Evolutionary conservation across 2,888 invertebrate genomes (phyloP).

Genomic region (Drosophila koepferae): DNA sequence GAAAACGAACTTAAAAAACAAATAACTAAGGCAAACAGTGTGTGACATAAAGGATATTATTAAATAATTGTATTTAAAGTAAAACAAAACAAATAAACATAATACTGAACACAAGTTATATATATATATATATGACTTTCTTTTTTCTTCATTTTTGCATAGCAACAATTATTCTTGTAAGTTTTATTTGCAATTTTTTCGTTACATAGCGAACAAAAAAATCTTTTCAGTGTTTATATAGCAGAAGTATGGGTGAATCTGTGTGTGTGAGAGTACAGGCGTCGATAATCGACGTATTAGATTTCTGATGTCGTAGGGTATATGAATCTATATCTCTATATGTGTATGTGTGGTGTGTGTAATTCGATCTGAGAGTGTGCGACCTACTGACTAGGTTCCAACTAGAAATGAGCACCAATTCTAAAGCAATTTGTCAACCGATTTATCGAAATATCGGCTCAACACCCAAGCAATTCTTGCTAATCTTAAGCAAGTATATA

Average conservation of each 20-base stretch:
- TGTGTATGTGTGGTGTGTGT: not conserved
- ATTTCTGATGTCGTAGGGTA: not conserved
- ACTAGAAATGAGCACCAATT: conserved; percentile 30
- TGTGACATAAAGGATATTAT: conserved; percentile 22
- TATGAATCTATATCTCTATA: not conserved
- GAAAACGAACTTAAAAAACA: conserved; percentile 41
- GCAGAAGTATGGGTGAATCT: conserved; percentile 12
- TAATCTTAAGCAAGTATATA: not conserved
- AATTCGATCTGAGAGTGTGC: not conserved
- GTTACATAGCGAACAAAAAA: conserved; percentile 28
- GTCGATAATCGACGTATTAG: not conserved
- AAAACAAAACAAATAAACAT: conserved; percentile 50
- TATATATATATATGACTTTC: conserved; percentile 48
- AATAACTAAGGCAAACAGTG: conserved; percentile 45
- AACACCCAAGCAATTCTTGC: not conserved
- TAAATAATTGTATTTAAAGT: conserved; percentile 11
- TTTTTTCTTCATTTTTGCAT: conserved; percentile 32
- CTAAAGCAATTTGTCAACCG: not conserved
- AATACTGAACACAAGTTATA: conserved; percentile 82
- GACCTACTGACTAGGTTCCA: conserved; percentile 40
- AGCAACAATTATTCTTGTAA: conserved; percentile 26
- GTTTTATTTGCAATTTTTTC: conserved; percentile 10
- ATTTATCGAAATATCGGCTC: not conserved
- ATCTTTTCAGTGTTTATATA: conserved; percentile 28
- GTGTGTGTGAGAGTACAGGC: conserved; percentile 4